These are phyloP conservation scores for Enteromius argenteus DNA, from an alignment of 2,797 vertebrate genomes.

Conservation along the genomic window DNA sequence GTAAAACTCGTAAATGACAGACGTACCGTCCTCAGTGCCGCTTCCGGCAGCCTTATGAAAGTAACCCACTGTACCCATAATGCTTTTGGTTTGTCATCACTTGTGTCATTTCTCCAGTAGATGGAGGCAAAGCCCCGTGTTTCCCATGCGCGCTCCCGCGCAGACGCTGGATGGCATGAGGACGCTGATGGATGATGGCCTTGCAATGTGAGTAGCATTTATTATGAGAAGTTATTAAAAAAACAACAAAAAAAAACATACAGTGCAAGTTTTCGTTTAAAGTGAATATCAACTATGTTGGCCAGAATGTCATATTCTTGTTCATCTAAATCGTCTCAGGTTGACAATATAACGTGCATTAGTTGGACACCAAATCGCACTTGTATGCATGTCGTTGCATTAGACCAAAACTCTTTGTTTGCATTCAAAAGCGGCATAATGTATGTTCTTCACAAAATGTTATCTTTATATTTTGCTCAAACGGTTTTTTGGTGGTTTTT, in stretches of 20 bases:
- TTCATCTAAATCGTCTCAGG: neutral
- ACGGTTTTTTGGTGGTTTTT: neutral
- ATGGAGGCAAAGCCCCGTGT: conserved; percentile 70
- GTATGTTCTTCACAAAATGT: no score
- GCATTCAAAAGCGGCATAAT: neutral
- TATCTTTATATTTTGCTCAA: neutral
- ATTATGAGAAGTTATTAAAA: neutral
- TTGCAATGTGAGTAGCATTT: conserved; percentile 17
- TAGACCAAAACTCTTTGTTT: neutral
- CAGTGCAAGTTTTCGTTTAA: neutral
- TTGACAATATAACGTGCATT: neutral
- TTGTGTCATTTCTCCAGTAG: conserved; percentile 67
- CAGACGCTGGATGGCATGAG: neutral
- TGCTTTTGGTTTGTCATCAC: conserved; percentile 54
- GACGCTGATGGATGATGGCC: conserved; percentile 6
- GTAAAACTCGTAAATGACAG: neutral
- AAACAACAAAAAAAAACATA: neutral
- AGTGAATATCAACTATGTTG: neutral
- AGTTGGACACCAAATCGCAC: neutral
- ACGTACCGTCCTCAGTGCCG: neutral
- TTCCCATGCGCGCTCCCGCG: neutral
- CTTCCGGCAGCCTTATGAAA: conserved; percentile 66
- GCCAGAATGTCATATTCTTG: no score
- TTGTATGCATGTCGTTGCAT: neutral
- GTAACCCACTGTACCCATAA: conserved; percentile 71